Evolutionary conservation across 2,888 invertebrate genomes (phyloP), one percentile per base, ranked within the genome.

Genomic region (Drosophila algonquin): DNA sequence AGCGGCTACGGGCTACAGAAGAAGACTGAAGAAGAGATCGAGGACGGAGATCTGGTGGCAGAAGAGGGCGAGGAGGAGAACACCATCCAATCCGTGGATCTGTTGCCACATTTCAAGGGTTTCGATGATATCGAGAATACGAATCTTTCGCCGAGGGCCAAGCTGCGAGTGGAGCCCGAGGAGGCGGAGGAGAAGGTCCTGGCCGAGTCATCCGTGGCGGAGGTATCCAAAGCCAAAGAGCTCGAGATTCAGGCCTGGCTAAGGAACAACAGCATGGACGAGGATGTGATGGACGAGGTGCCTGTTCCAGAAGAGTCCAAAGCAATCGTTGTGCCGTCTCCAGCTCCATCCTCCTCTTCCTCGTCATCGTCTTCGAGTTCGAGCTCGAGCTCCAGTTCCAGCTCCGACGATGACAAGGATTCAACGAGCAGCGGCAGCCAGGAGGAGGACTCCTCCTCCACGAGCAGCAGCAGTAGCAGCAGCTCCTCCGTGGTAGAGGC

Each of bases 51-150:
- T 2, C 40, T 45, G 10, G 8, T 24, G 12, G 18, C 40, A 12
- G 30, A 47, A 1, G 10, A 16, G 47, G 18, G 6, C 24, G 86
- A 86, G 30, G 68, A 77, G 9, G 57, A 52, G 21, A 63, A 76
- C 3, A 80, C 70, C 6, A 0, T 71, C 14, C 52, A 63, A n/a
- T 86, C 85, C 2, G 61, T 81, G 24, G 79, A 77, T 52, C 35
- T 77, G 59, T 63, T 72, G 67, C 64, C 64, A 47, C 78, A 73
- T 52, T 87, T 78, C 54, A 87, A 77, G 53, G 89, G 86, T 6
- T 86, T 86, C 53, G 85, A 86, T 47, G 89, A 86, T 52, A 63
- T 75, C 14, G 84, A 84, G 35, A 86, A 84, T 18, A 73, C 75
- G 0, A 72, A 84, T 52, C 56, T 88, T 3, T 83, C 83, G 18